These are phyloP conservation scores for Cephalotes varians DNA, from an alignment of 2,888 invertebrate species.

Conservation along the genomic window DNA sequence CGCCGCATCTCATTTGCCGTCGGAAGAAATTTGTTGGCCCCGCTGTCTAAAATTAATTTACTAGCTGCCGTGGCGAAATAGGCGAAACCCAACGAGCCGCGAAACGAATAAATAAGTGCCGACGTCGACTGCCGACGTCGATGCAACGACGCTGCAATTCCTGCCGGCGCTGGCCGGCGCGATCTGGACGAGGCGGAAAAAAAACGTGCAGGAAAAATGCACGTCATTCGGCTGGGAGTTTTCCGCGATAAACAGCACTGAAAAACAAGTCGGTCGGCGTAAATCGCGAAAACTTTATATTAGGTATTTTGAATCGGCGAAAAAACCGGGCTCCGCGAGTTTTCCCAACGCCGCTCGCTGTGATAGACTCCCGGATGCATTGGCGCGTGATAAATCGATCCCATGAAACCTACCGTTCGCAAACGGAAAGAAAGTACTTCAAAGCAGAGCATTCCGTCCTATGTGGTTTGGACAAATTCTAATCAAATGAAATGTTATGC, in stretches of 20 bases:
- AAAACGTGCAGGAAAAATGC: constrained; percentile 56
- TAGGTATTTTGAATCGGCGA: constrained; percentile 53
- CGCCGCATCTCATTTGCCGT: constrained; percentile 67
- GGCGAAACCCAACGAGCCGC: constrained; percentile 70
- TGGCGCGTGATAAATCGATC: constrained; percentile 52
- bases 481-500: constrained; percentile 23
- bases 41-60: constrained; percentile 74
- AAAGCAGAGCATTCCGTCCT: constrained; percentile 30
- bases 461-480: constrained; percentile 31
- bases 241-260: constrained; percentile 62
- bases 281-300: constrained; percentile 67
- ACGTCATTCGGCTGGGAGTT: constrained; percentile 49
- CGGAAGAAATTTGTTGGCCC: constrained; percentile 74
- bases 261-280: constrained; percentile 63
- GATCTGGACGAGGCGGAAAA: constrained; percentile 47
- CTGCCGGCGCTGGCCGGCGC: not conserved
- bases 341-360: constrained; percentile 18
- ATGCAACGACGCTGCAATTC: constrained; percentile 59
- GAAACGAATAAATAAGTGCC: constrained; percentile 71
- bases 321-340: constrained; percentile 29
- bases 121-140: constrained; percentile 54
- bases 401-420: constrained; percentile 32
- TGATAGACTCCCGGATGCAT: constrained; percentile 50
- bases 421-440: constrained; percentile 38
- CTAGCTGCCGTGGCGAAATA: constrained; percentile 51